Evolutionary conservation across 1,140 invertebrate genomes (phyloP), one percentile per base, ranked within the genome.

Genomic region (Sitobion miscanthi): DNA sequence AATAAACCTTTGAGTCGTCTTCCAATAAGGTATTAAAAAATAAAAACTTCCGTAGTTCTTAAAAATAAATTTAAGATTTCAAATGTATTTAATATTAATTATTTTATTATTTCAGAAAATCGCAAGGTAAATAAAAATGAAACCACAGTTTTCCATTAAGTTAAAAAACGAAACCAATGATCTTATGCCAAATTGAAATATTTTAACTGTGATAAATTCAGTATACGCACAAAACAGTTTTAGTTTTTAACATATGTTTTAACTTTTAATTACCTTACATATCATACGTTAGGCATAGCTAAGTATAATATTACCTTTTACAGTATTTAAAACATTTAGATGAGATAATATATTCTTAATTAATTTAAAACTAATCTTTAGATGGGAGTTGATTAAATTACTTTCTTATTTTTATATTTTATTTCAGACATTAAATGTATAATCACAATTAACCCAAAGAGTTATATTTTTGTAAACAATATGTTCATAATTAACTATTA

Each of bases 21-120:
- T 93, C 91, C 91, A 86, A 93, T 93, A 83, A 93, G 91, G 91
- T 93, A 85, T 90, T 89, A 30, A 7, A 90, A 62, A 62, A 47
- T 87, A 4, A 42, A 62, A 49, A 52, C 14, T 30, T 54, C 0
- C 2, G 9, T 45, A 47, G 21, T 45, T 77, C 47, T 83, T 91
- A 30, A 21, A 69, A 69, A 47, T 57, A 35, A 30, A 5, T 90
- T 6, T 1, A 90, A 25, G 49, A 52, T 11, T n/a, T 69, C 5
- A 69, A 69, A 69, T 49, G 0, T 52, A 20, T 88, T n/a, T 23
- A 88, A 52, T 88, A 20, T 45, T 45, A 62, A 77, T 77, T 82
- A 49, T 83, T 91, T 91, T 77, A 45, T 91, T 20, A 85, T 93
- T 93, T 85, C 77, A 93, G 91, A 85, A 93, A 93, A 85, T 93